Conservation (phyloP, 2,888 invertebrate species). For the Sepiola atlantica region DNA sequence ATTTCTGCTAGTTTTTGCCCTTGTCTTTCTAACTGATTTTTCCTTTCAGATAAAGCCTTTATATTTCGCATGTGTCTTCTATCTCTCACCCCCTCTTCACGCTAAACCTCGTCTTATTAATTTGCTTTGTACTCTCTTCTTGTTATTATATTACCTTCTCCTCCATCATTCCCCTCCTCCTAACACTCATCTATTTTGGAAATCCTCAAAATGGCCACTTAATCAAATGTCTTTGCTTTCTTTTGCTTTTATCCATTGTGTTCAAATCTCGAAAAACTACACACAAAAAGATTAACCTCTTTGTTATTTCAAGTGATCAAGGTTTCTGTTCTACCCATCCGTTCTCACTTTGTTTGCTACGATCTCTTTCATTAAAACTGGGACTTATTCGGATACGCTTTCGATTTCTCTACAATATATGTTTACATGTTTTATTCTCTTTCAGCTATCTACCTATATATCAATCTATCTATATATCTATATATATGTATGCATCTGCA, state of each 20-base stretch:
- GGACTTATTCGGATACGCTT: no score
- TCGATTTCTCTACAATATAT: no score
- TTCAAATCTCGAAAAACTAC: background rate
- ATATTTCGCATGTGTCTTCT: background rate
- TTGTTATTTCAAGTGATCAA: background rate
- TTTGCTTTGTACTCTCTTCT: no score
- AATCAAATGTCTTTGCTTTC: background rate
- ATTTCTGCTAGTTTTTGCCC: background rate
- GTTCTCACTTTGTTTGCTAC: background rate
- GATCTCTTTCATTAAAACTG: background rate
- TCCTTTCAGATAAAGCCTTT: background rate
- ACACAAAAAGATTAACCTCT: background rate
- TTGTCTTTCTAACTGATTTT: background rate
- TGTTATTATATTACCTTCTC: background rate
- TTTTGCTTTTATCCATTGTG: background rate
- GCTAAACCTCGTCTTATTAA: background rate
- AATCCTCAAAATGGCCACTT: background rate
- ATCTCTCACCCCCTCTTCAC: background rate
- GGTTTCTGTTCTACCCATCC: background rate
- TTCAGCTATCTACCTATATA: no score
- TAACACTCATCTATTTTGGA: background rate
- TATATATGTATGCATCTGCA: no score
- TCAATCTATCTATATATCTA: background rate
- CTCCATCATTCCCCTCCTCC: background rate
- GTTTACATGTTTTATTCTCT: no score